These are phyloP conservation scores for Arbacia lixula DNA, from an alignment of 53 echinoderm and acorn worm genomes.

Conservation along the genomic window DNA sequence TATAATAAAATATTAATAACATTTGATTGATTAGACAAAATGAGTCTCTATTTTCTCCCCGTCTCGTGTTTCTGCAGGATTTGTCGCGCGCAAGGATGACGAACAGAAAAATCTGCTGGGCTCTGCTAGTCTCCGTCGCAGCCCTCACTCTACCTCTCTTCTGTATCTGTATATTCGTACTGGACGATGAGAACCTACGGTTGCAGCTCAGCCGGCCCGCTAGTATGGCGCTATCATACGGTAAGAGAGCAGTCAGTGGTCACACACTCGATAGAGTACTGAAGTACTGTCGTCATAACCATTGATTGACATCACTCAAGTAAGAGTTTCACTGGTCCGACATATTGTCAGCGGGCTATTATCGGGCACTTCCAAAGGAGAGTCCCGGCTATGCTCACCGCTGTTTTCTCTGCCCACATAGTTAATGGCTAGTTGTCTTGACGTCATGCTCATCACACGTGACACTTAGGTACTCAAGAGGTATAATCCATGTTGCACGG, in stretches of 20 bases:
- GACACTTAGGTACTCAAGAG: too few relatives aligned
- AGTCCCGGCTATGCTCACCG: too few relatives aligned
- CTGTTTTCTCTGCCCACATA: too few relatives aligned
- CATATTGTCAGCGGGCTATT: too few relatives aligned
- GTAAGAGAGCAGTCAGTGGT: constrained; percentile 16
- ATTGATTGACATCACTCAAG: too few relatives aligned
- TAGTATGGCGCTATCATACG: constrained; percentile 26
- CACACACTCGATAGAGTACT: too few relatives aligned
- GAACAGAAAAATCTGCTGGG: constrained; percentile 33
- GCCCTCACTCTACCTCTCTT: constrained; percentile 48
- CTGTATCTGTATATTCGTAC: constrained; percentile 34
- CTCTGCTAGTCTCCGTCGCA: constrained; percentile 31
- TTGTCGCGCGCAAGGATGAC: constrained; percentile 13
- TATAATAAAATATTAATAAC: not conserved
- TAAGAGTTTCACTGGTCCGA: too few relatives aligned
- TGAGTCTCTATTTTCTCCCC: not conserved
- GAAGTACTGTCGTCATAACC: too few relatives aligned
- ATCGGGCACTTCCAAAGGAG: too few relatives aligned
- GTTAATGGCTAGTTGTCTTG: too few relatives aligned
- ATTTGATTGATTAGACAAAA: not conserved
- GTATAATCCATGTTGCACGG: too few relatives aligned
- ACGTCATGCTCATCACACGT: too few relatives aligned
- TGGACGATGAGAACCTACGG: constrained; percentile 31
- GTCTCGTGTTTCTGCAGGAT: not conserved
- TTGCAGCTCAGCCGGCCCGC: constrained; percentile 36